Evolutionary conservation across 2,888 invertebrate genomes (phyloP).

Genomic region (Poecilus cupreus): DNA sequence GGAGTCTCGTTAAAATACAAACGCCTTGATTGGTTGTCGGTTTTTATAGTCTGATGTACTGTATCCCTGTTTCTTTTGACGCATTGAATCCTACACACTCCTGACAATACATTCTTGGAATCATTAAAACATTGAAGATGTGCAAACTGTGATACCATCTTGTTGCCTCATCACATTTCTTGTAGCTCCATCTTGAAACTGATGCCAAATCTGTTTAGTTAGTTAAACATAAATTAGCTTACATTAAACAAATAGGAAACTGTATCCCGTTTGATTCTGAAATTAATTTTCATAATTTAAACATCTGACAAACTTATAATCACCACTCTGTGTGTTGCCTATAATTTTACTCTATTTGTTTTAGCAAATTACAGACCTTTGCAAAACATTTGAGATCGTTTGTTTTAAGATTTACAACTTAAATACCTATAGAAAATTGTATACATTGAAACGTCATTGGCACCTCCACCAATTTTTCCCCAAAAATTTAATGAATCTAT

Average conservation of each 20-base stretch:
- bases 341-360: slow-evolving; percentile 36
- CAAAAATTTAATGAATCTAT: too few relatives aligned
- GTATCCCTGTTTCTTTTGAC: too few relatives aligned
- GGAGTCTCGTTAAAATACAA: slow-evolving; percentile 50
- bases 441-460: too few relatives aligned
- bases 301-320: slow-evolving; percentile 46
- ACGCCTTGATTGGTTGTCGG: slow-evolving; percentile 6
- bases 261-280: slow-evolving; percentile 38
- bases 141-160: too few relatives aligned
- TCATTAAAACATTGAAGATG: too few relatives aligned
- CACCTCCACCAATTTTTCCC: too few relatives aligned
- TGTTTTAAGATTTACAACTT: neutral
- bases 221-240: slow-evolving; percentile 48
- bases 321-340: slow-evolving; percentile 29
- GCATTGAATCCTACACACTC: too few relatives aligned
- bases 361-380: neutral
- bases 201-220: slow-evolving; percentile 18
- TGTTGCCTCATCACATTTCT: neutral
- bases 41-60: neutral
- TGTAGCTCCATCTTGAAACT: neutral
- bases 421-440: too few relatives aligned
- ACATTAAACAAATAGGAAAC: slow-evolving; percentile 51
- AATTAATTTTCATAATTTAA: slow-evolving; percentile 49
- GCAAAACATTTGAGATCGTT: neutral
- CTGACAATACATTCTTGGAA: too few relatives aligned